Percentiles rank a stretch among this genome's conserved stretches.
phyloP scores from a whole-genome alignment of 2,888 invertebrate species.

The Apamea crenata region DNA sequence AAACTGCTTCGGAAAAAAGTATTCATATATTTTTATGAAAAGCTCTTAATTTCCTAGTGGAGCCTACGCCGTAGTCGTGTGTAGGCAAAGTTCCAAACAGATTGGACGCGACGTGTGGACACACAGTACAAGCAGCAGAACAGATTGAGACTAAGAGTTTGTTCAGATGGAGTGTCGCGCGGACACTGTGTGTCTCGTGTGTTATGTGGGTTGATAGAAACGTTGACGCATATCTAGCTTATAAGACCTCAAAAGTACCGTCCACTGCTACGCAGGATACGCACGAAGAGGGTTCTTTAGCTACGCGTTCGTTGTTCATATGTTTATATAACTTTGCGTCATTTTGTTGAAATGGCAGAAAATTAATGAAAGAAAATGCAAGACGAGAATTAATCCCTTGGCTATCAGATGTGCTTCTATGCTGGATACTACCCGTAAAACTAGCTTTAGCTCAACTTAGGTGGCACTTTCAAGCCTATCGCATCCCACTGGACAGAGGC shows the following conservation, averaged over 20 bases:
- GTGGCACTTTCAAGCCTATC: neutral
- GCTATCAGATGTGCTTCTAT: neutral
- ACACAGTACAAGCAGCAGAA: slow-evolving; percentile 24
- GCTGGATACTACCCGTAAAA: neutral
- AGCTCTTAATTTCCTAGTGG: slow-evolving; percentile 26
- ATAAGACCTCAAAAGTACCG: neutral
- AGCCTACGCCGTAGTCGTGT: slow-evolving; percentile 3
- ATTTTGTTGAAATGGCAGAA: neutral
- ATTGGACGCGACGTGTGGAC: slow-evolving; percentile 35
- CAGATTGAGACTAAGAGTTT: slow-evolving; percentile 35
- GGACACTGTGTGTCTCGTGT: neutral
- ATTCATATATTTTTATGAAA: slow-evolving; percentile 23
- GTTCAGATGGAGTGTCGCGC: slow-evolving; percentile 12
- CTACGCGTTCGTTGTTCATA: no score
- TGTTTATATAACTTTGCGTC: neutral
- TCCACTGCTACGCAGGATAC: neutral
- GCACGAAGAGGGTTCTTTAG: no score
- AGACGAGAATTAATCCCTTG: no score
- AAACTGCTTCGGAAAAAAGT: neutral
- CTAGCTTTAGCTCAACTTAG: neutral
- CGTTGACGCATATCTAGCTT: no score
- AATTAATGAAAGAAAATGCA: no score
- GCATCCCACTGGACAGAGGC: neutral
- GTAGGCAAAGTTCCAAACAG: slow-evolving; percentile 54
- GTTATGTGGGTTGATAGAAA: neutral